A percentile compares a stretch with the other conserved stretches of the same genome.
phyloP scores from a whole-genome alignment of 2,113 vertebrate species.

The Tricholaema leucomelas region DNA sequence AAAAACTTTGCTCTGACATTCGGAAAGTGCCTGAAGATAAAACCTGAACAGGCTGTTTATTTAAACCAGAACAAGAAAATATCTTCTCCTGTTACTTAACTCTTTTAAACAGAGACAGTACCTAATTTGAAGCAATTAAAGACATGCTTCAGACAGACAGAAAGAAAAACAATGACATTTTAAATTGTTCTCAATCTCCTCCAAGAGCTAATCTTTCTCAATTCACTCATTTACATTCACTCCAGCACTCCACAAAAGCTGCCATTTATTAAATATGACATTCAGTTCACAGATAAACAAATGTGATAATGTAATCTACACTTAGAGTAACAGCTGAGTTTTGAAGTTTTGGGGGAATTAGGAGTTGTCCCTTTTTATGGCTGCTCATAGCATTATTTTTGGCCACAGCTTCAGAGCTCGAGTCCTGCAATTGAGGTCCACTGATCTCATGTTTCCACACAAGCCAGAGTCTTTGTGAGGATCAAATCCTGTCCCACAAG shows the following conservation, averaged over 20 bases:
- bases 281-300: slow-evolving; percentile 40
- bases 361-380: not conserved
- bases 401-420: not conserved
- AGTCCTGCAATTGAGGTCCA: not conserved
- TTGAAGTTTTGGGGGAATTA: not conserved
- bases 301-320: slow-evolving; percentile 18
- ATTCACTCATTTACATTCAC: slow-evolving; percentile 31
- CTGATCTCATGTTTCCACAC: not conserved
- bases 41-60: slow-evolving; percentile 7
- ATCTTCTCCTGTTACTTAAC: slow-evolving; percentile 37
- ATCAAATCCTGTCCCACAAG: not conserved
- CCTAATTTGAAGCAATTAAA: slow-evolving; percentile 58
- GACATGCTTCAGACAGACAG: not conserved
- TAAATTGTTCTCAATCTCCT: slow-evolving; percentile 28
- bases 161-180: not conserved
- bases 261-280: slow-evolving; percentile 43
- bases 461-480: not conserved
- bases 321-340: slow-evolving; percentile 34
- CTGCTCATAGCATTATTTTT: not conserved
- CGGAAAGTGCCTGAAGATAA: slow-evolving; percentile 22
- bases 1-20: slow-evolving; percentile 21
- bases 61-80: slow-evolving; percentile 30
- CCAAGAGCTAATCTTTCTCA: not conserved
- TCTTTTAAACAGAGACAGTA: slow-evolving; percentile 30
- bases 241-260: slow-evolving; percentile 2